Evolutionary conservation across 1,140 invertebrate species (phyloP), one percentile per base, ranked within the genome.

Genomic region (Armadillidium nasatum): DNA sequence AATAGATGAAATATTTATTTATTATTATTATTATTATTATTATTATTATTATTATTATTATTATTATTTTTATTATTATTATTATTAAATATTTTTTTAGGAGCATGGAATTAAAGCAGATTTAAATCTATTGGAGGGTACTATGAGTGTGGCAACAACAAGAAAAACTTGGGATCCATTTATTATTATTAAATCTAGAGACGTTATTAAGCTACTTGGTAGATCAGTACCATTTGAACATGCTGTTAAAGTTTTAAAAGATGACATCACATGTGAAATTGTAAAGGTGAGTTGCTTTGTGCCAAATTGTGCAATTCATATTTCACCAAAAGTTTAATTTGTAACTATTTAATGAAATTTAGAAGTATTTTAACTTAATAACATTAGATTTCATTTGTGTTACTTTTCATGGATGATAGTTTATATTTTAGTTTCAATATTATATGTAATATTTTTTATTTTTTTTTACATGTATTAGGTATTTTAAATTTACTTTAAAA

Each of bases 141-240:
- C 92, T 80, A 96, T 99, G 93, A 91, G 90, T 9, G 97, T 99
- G 0, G 89, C 88, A 84, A 99, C 98, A 0, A 99, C 96, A 0
- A 88, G 95, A 72, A 97, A 98, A 87, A 99, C 97, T 1, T 99
- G 94, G 94, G 98, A 99, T 88, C 98, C 98, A 0, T 99, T 94
- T 81, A 94, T 98, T 67, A 95, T 99, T 68, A 89, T 99, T 10
- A 99, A 99, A 87, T 94, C 96, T 10, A 88, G 97, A 79, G 98
- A 99, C 85, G 89, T 99, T 85, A 94, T 99, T 76, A 98, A 97
- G 84, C 86, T 99, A 4, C 84, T 99, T 76, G 94, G 97, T 1
- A 87, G 98, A 82, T 97, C 95, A 85, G 97, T 99, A 15, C 96
- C 97, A 0, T 96, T 93, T 83, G 97, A 99, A 85, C 96, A 99